Conservation (phyloP, 1,140 invertebrate genomes). For the Macrotrachela quadricornifera region DNA sequence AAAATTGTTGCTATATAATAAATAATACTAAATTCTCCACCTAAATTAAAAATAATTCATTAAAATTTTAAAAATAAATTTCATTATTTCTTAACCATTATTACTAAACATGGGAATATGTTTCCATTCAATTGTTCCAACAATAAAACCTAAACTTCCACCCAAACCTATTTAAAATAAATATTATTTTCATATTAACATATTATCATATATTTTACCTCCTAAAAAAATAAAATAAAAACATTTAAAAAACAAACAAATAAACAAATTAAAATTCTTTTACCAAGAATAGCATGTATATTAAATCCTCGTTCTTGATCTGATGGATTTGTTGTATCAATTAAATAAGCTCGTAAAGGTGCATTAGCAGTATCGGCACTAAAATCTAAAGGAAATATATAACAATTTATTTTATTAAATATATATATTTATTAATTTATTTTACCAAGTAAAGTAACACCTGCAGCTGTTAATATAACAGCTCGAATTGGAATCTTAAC, state of each 20-base stretch:
- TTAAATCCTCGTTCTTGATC: constrained; percentile 7
- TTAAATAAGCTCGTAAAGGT: constrained; percentile 2
- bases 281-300: constrained; percentile 3
- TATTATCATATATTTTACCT: too few species aligned
- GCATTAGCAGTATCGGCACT: constrained; percentile 1
- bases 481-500: constrained; percentile 1
- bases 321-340: constrained; percentile 2
- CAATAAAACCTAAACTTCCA: constrained; percentile 32
- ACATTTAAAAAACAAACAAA: too few species aligned
- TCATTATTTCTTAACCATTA: neutral
- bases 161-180: too few species aligned
- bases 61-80: neutral
- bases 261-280: too few species aligned
- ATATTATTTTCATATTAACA: too few species aligned
- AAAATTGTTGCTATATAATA: constrained; percentile 1
- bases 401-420: too few species aligned
- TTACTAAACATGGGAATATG: constrained; percentile 10
- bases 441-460: constrained; percentile 1
- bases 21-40: constrained; percentile 2
- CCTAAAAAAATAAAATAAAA: too few species aligned
- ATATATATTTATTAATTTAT: too few species aligned
- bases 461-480: constrained; percentile 1
- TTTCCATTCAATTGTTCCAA: constrained; percentile 34
- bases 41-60: neutral
- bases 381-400: constrained; percentile 8